Conservation (phyloP, 2,113 vertebrate species). For the Origma solitaria region DNA sequence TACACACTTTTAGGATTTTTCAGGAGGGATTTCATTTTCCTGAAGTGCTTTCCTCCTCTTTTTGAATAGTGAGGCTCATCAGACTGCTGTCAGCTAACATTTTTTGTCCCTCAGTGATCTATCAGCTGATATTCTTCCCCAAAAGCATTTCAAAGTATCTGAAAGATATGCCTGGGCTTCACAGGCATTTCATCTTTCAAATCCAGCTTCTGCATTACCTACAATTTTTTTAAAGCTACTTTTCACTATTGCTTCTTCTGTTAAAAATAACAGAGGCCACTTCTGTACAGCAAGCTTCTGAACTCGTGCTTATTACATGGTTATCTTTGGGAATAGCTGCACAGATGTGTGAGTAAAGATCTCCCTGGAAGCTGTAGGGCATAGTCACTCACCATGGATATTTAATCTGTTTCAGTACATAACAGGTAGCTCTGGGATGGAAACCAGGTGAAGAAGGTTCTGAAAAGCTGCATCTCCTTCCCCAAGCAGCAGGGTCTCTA, state of each 20-base stretch:
- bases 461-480: not conserved
- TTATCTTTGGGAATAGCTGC: not conserved
- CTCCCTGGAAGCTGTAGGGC: not conserved
- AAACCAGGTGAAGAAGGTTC: not conserved
- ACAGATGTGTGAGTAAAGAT: not conserved
- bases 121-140: not conserved
- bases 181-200: not conserved
- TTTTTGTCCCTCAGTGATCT: not conserved
- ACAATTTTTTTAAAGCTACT: not conserved
- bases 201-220: not conserved
- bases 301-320: not conserved
- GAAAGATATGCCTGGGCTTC: not conserved
- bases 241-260: not conserved
- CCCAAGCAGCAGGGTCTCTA: not conserved
- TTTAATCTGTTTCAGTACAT: not conserved
- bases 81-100: accelerated
- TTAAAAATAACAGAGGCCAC: not conserved
- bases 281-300: not conserved
- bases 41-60: not conserved
- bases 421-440: not conserved
- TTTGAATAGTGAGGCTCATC: not conserved
- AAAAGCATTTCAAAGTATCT: not conserved
- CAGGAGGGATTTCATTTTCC: not conserved
- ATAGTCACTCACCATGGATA: not conserved
- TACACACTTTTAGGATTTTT: not conserved